Percentiles rank a stretch among this genome's conserved stretches.
These are phyloP conservation scores for Catocala nupta DNA, from an alignment of 2,888 invertebrate species.

Conservation along the genomic window DNA sequence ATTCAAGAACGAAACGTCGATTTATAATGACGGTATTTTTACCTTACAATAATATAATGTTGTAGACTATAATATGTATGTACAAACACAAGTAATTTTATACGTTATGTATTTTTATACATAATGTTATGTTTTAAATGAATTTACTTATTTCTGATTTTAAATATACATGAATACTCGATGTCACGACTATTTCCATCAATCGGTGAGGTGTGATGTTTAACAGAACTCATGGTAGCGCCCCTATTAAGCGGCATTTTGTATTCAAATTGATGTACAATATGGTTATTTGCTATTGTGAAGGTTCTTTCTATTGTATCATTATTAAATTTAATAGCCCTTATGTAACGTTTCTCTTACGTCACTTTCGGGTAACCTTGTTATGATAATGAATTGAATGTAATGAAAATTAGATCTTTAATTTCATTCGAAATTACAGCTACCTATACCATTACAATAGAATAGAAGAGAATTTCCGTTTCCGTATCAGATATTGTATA, in stretches of 20 bases:
- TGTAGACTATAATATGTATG: too few relatives aligned
- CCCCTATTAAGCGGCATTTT: conserved; percentile 31
- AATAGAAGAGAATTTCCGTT: too few relatives aligned
- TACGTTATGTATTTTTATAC: too few relatives aligned
- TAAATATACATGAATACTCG: too few relatives aligned
- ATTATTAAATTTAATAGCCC: conserved; percentile 42
- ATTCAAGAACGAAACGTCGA: too few relatives aligned
- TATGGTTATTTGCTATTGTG: conserved; percentile 44
- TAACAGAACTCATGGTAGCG: conserved; percentile 27
- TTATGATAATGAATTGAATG: conserved; percentile 14
- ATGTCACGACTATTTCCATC: not conserved
- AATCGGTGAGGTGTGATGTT: not conserved
- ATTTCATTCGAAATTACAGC: not conserved
- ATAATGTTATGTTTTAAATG: too few relatives aligned
- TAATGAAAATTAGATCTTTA: conserved; percentile 5
- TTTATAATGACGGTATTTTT: too few relatives aligned
- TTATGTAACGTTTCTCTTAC: conserved; percentile 35
- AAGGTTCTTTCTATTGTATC: conserved; percentile 42
- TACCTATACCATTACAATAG: too few relatives aligned
- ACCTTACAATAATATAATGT: too few relatives aligned
- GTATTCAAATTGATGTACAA: conserved; percentile 50
- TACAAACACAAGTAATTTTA: too few relatives aligned
- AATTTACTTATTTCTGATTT: too few relatives aligned
- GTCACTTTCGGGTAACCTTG: conserved; percentile 31
- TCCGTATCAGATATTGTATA: too few relatives aligned